phyloP scores from a whole-genome alignment of 2,113 vertebrate genomes.

The Anarhynchus alexandrinus region DNA sequence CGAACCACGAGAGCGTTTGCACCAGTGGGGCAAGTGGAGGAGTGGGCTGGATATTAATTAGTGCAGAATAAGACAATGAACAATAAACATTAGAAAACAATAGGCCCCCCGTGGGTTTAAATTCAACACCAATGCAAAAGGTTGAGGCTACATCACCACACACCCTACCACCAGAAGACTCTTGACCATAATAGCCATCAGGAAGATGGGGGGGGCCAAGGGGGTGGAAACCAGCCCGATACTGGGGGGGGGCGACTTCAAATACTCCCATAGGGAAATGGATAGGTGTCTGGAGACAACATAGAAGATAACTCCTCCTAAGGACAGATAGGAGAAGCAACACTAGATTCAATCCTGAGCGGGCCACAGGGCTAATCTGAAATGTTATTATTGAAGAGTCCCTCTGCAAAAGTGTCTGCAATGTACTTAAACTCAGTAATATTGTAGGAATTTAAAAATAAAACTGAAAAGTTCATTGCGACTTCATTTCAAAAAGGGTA shows the following conservation, averaged over 20 bases:
- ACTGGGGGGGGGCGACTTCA: neutral
- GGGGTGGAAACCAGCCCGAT: neutral
- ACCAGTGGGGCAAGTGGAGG: neutral
- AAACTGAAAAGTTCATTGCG: neutral
- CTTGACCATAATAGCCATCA: neutral
- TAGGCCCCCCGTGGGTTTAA: neutral
- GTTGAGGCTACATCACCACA: neutral
- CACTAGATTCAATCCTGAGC: neutral
- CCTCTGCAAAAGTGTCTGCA: neutral
- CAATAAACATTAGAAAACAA: neutral
- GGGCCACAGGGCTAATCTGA: neutral
- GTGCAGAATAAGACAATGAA: neutral
- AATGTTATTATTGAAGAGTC: neutral
- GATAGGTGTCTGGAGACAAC: neutral
- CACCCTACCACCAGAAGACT: neutral
- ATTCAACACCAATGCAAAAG: neutral
- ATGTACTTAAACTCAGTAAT: neutral
- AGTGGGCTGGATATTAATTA: neutral
- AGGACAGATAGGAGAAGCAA: neutral
- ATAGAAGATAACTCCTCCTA: neutral
- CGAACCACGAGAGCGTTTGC: accelerated
- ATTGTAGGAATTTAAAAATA: neutral
- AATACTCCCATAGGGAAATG: neutral
- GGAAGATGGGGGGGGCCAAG: neutral
- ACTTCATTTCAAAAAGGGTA: constrained; percentile 9